A percentile compares a stretch with the other conserved stretches of the same genome.
Conservation (phyloP, 2,797 vertebrate genomes). For the Lates japonicus region DNA sequence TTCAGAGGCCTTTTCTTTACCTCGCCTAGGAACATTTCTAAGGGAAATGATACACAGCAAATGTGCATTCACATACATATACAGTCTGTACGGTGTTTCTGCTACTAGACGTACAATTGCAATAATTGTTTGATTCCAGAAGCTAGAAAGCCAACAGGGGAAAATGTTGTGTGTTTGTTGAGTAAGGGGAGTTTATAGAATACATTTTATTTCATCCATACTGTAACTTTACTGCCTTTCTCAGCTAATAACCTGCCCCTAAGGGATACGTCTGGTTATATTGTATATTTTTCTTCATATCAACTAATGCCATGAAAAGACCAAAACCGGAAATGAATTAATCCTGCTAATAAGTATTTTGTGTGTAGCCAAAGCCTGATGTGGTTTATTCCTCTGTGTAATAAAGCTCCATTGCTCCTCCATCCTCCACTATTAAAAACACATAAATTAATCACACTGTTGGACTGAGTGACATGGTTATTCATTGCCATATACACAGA, state of each 20-base stretch:
- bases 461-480: not conserved
- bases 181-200: not conserved
- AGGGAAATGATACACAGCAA: not conserved
- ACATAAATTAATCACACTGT: not conserved
- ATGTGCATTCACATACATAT: not conserved
- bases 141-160: not conserved
- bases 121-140: conserved; percentile 19
- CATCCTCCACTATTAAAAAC: not conserved
- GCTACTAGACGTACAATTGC: conserved; percentile 1
- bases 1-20: conserved; percentile 6
- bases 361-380: not conserved
- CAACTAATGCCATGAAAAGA: conserved; percentile 5
- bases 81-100: not conserved
- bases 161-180: not conserved
- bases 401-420: not conserved
- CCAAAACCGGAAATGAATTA: not conserved
- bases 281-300: not conserved
- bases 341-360: not conserved
- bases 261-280: not conserved
- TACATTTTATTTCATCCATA: not conserved
- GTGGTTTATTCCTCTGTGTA: not conserved
- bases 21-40: not conserved
- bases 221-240: not conserved
- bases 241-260: not conserved
- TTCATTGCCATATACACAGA: not conserved